A percentile compares a stretch with the other conserved stretches of the same genome.
phyloP scores from a whole-genome alignment of 2,888 invertebrate species.

The Neria commutata region DNA sequence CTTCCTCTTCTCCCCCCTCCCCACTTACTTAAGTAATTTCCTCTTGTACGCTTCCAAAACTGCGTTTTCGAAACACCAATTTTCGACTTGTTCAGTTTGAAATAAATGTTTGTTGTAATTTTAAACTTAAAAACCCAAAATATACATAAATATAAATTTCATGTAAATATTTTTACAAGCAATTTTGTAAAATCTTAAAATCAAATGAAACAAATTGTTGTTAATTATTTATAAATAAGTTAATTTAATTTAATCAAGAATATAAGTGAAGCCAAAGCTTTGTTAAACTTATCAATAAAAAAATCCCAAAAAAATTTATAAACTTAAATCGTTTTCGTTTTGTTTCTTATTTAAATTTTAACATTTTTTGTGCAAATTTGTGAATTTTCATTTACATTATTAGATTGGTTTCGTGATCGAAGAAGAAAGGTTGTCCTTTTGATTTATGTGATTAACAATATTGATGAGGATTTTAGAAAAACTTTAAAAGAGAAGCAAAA shows the following conservation, averaged over 20 bases:
- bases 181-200: not conserved
- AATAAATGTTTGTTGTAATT: not conserved
- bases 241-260: not conserved
- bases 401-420: too few species aligned
- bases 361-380: too few species aligned
- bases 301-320: not conserved
- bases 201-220: not conserved
- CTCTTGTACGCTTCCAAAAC: not conserved
- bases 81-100: too few species aligned
- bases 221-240: not conserved
- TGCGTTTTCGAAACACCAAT: not conserved
- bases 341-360: too few species aligned
- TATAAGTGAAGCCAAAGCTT: not conserved
- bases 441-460: too few species aligned
- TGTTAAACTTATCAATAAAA: not conserved
- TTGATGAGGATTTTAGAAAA: too few species aligned
- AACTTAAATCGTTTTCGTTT: too few species aligned
- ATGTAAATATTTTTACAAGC: conserved; percentile 1
- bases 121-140: not conserved
- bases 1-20: too few species aligned
- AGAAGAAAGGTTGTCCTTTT: too few species aligned
- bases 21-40: not conserved
- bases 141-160: not conserved
- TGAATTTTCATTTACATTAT: too few species aligned
- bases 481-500: too few species aligned